phyloP scores from a whole-genome alignment of 1,140 invertebrate genomes.

The Papilio dardanus region DNA sequence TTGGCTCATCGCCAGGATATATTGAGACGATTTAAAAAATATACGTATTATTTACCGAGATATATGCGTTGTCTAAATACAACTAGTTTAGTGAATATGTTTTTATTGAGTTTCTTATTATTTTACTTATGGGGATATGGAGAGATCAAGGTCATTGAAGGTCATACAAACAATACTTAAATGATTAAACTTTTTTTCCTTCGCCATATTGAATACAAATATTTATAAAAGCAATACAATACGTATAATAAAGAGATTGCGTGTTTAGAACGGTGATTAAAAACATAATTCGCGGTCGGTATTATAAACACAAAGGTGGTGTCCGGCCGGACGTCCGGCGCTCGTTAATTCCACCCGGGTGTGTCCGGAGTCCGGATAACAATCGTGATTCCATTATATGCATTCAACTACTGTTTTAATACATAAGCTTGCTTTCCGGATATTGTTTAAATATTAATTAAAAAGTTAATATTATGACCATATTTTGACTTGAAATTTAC shows the following conservation, averaged over 20 bases:
- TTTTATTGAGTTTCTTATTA: too few species aligned
- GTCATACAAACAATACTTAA: too few species aligned
- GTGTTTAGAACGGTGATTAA: slow-evolving; percentile 10
- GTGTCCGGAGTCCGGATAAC: not conserved
- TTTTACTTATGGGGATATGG: too few species aligned
- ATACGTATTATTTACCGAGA: slow-evolving; percentile 4
- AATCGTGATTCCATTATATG: slow-evolving; percentile 2
- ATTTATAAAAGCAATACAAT: not conserved
- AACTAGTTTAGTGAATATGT: too few species aligned
- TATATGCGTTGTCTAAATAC: too few species aligned
- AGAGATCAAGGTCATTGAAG: too few species aligned
- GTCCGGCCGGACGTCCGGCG: slow-evolving; percentile 9
- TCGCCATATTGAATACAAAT: too few species aligned
- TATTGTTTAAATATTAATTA: not conserved
- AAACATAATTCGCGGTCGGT: not conserved
- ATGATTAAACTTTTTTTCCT: too few species aligned
- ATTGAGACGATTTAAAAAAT: slow-evolving; percentile 21
- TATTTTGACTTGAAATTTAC: not conserved
- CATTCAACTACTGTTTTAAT: not conserved
- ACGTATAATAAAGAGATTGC: not conserved
- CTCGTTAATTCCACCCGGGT: slow-evolving; percentile 5
- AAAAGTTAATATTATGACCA: not conserved
- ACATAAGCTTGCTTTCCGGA: not conserved
- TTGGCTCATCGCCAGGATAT: slow-evolving; percentile 10
- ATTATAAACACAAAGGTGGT: slow-evolving; percentile 21